Evolutionary conservation across 2,113 vertebrate species (phyloP).

Genomic region (Deroptyus accipitrinus): DNA sequence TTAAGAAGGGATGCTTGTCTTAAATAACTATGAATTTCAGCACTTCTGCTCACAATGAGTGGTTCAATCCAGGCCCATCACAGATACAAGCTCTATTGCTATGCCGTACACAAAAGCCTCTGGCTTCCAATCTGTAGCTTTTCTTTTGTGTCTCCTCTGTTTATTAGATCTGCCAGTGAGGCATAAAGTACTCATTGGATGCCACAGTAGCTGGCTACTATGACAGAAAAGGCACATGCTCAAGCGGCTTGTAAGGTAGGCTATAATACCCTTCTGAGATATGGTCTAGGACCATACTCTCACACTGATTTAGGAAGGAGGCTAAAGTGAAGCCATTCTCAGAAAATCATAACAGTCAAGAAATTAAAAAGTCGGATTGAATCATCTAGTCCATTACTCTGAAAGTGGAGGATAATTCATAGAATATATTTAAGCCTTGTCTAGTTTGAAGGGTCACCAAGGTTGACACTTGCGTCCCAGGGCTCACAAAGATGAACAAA

Average conservation of each 20-base stretch:
- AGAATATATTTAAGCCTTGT: not conserved
- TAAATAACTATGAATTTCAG: not conserved
- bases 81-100: not conserved
- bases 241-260: not conserved
- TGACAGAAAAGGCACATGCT: not conserved
- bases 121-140: not conserved
- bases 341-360: not conserved
- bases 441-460: not conserved
- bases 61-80: not conserved
- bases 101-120: not conserved
- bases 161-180: not conserved
- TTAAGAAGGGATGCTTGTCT: not conserved
- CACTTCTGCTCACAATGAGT: not conserved
- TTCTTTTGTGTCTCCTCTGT: not conserved
- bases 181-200: not conserved
- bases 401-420: not conserved
- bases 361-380: not conserved
- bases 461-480: not conserved
- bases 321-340: not conserved
- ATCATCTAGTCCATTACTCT: not conserved
- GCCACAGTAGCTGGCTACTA: not conserved
- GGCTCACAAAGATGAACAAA: not conserved
- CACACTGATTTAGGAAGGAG: not conserved
- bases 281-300: fast-evolving
- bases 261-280: not conserved